These are phyloP conservation scores for Hololepta plana DNA, from an alignment of 2,888 invertebrate genomes.

Conservation along the genomic window DNA sequence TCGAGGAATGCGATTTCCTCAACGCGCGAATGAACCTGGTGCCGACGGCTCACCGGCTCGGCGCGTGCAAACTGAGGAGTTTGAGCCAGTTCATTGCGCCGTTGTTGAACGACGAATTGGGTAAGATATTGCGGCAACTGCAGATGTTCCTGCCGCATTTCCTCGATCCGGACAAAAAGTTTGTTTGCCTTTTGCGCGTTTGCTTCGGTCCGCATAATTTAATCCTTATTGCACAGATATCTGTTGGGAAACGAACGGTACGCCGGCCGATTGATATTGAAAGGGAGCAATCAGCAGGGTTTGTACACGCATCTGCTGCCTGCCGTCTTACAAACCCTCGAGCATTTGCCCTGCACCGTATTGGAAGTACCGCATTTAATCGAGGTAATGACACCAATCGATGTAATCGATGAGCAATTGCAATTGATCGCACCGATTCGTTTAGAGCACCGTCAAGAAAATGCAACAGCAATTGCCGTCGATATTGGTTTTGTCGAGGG, in stretches of 20 bases:
- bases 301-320: constrained; percentile 43
- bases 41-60: constrained; percentile 19
- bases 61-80: constrained; percentile 16
- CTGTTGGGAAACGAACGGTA: constrained; percentile 19
- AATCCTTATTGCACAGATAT: constrained; percentile 13
- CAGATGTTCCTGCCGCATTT: constrained; percentile 23
- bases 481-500: constrained; percentile 19
- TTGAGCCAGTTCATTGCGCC: constrained; percentile 19
- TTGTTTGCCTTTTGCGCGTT: constrained; percentile 6
- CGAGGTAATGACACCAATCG: constrained; percentile 12
- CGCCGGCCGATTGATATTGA: constrained; percentile 20
- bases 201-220: constrained; percentile 3
- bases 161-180: constrained; percentile 17
- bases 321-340: constrained; percentile 36
- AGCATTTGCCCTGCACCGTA: constrained; percentile 29
- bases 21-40: constrained; percentile 18
- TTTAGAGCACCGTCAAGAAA: constrained; percentile 15
- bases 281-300: constrained; percentile 25
- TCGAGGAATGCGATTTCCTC: constrained; percentile 22
- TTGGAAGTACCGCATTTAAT: constrained; percentile 22
- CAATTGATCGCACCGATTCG: constrained; percentile 1
- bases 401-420: constrained; percentile 10
- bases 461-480: constrained; percentile 19
- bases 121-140: constrained; percentile 17
- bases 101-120: constrained; percentile 19